Conservation (phyloP, 1,140 invertebrate species). For the Ladona fulva region DNA sequence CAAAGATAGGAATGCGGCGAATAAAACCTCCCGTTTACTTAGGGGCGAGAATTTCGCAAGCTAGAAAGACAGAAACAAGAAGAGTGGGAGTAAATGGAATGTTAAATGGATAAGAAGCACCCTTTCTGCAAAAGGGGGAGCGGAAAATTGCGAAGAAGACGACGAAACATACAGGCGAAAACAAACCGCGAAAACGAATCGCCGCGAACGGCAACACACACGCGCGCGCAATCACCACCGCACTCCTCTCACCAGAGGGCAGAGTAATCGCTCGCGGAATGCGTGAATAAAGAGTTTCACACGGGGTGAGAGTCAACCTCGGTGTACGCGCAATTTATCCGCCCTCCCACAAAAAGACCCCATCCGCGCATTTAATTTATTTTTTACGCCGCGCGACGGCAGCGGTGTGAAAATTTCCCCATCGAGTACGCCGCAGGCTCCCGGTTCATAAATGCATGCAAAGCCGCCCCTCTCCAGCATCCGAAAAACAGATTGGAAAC, state of each 20-base stretch:
- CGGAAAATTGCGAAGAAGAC: neutral
- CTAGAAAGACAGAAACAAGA: too few relatives aligned
- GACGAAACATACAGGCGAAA: neutral
- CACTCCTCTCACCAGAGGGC: neutral
- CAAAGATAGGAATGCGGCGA: too few relatives aligned
- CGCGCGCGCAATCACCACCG: neutral
- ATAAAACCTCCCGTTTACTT: too few relatives aligned
- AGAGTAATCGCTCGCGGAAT: conserved; percentile 7
- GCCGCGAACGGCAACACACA: neutral
- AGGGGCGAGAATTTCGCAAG: too few relatives aligned
- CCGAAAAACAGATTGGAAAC: neutral
- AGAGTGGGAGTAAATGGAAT: too few relatives aligned
- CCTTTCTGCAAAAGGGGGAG: too few relatives aligned
- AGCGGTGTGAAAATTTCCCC: conserved; percentile 4
- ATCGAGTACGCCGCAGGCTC: neutral
- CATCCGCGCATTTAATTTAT: conserved; percentile 3
- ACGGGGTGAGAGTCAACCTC: neutral
- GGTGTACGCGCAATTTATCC: neutral
- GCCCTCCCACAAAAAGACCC: neutral
- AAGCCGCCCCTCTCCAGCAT: neutral
- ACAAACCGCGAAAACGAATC: neutral
- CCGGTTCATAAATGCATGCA: neutral
- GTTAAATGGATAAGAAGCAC: too few relatives aligned
- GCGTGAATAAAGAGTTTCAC: neutral
- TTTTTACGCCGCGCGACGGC: neutral